A percentile compares a stretch with the other conserved stretches of the same genome.
Evolutionary conservation across 2,888 invertebrate species (phyloP).

Genomic region (Tolmerus cingulatus): DNA sequence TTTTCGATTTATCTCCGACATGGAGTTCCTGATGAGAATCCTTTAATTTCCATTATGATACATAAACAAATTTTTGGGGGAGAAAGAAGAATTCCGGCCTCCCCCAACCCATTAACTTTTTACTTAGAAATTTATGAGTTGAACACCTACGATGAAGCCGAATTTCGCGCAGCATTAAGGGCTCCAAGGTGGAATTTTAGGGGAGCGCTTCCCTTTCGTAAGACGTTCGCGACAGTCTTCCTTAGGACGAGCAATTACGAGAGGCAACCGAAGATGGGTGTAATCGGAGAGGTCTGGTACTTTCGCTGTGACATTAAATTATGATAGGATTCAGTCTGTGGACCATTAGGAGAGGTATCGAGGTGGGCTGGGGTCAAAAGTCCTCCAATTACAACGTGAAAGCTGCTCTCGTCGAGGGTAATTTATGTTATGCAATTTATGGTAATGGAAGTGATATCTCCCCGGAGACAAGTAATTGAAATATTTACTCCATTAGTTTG

Average conservation of each 20-base stretch:
- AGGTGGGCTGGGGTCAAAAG: background rate
- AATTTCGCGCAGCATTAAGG: background rate
- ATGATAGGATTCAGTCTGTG: slow-evolving; percentile 11
- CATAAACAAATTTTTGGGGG: slow-evolving; percentile 2
- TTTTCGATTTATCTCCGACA: slow-evolving; percentile 4
- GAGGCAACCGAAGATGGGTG: background rate
- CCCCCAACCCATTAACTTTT: background rate
- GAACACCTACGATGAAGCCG: background rate
- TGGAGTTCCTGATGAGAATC: background rate
- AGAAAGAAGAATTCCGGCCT: background rate
- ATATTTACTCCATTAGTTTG: background rate
- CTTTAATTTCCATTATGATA: slow-evolving; percentile 5
- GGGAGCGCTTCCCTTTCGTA: background rate
- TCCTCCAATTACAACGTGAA: background rate
- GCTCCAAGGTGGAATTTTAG: background rate
- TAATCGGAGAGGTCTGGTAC: background rate
- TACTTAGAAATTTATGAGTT: slow-evolving; percentile 14
- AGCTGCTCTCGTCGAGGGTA: background rate
- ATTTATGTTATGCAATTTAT: background rate
- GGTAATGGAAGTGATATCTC: background rate
- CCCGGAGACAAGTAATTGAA: background rate
- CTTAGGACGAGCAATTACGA: background rate
- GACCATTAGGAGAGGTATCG: background rate
- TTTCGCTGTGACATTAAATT: slow-evolving; percentile 8
- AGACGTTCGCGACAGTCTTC: background rate